Percentiles rank a stretch among this genome's conserved stretches.
Evolutionary conservation across 1,140 invertebrate genomes (phyloP).

Genomic region (Berghia stephanieae): DNA sequence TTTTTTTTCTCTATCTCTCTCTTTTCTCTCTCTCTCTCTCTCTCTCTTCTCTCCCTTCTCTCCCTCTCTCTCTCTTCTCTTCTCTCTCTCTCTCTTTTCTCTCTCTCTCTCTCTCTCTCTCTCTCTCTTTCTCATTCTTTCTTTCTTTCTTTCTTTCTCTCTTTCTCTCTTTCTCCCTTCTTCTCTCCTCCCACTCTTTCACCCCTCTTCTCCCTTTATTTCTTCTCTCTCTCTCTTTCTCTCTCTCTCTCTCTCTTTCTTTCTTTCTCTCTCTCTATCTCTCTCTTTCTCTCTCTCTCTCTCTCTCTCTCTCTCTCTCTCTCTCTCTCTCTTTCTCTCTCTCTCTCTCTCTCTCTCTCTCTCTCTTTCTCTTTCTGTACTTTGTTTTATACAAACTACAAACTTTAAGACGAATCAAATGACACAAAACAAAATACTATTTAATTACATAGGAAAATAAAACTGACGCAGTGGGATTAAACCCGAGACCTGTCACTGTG

Average conservation of each 20-base stretch:
- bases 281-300: constrained; percentile 3
- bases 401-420: too few relatives aligned
- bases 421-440: too few relatives aligned
- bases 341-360: constrained; percentile 19
- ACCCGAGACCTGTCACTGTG: too few relatives aligned
- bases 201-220: neutral
- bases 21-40: neutral
- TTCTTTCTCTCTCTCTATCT: neutral
- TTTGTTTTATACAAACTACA: too few relatives aligned
- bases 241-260: neutral
- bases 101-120: constrained; percentile 7
- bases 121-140: neutral
- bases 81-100: constrained; percentile 3
- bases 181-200: neutral
- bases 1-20: neutral
- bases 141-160: constrained; percentile 14
- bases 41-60: neutral
- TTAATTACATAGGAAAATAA: too few relatives aligned
- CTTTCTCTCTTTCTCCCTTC: constrained; percentile 10
- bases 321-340: constrained; percentile 15
- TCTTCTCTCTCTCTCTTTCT: neutral
- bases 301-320: constrained; percentile 7
- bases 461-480: too few relatives aligned
- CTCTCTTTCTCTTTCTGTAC: constrained; percentile 8
- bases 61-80: neutral